Percentiles rank a stretch among this genome's conserved stretches.
Conservation (phyloP, 2,797 vertebrate species). For the Cryptoblepharus egeriae region DNA sequence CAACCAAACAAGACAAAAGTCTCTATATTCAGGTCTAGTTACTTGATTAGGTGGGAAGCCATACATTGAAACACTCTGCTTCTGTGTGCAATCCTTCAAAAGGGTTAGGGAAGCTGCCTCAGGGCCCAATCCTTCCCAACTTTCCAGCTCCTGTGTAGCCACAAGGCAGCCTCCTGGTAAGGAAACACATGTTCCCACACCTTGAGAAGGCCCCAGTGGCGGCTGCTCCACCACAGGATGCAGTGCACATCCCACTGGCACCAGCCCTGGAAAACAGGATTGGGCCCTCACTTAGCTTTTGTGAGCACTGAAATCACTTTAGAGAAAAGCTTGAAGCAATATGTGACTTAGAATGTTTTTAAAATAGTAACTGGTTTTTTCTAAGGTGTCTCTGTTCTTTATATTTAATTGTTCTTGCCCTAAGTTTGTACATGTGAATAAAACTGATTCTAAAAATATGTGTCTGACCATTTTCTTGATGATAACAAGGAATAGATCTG, state of each 20-base stretch:
- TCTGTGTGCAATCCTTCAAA: constrained; percentile 10
- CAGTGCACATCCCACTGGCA: no score
- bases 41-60: constrained; percentile 56
- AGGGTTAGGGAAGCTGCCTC: constrained; percentile 34
- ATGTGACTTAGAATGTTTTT: constrained; percentile 68
- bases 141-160: no score
- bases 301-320: constrained; percentile 69
- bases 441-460: constrained; percentile 51
- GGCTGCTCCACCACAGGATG: no score
- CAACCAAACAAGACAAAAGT: background rate
- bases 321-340: constrained; percentile 62
- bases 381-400: constrained; percentile 67
- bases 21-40: constrained; percentile 30
- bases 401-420: constrained; percentile 57
- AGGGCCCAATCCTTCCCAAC: no score
- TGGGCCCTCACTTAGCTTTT: constrained; percentile 50
- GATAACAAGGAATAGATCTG: background rate
- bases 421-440: constrained; percentile 70
- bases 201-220: no score
- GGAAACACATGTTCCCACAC: no score
- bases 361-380: constrained; percentile 63
- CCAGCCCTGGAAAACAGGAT: no score
- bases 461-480: background rate
- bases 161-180: no score
- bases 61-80: constrained; percentile 52